These are phyloP conservation scores for Brienomyrus brachyistius DNA, from an alignment of 2,113 vertebrate genomes.

Conservation along the genomic window DNA sequence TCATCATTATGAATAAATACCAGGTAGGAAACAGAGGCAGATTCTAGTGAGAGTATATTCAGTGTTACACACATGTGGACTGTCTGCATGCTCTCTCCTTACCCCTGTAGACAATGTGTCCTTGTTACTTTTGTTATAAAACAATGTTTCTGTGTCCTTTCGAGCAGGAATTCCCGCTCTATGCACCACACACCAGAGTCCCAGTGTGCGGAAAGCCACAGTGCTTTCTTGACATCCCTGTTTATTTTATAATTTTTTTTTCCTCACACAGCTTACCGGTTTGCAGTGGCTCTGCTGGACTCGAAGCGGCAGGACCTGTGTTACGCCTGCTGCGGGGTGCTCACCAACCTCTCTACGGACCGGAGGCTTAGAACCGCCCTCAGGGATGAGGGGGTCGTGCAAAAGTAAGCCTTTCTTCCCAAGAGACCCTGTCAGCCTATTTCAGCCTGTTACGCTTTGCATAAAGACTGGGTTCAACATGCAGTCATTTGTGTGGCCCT, in stretches of 20 bases:
- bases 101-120: not conserved
- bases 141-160: not conserved
- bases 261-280: conserved; percentile 72
- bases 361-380: conserved; percentile 56
- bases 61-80: not conserved
- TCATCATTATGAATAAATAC: not conserved
- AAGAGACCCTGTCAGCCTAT: not conserved
- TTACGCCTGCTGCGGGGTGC: conserved; percentile 86
- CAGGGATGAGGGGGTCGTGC: conserved; percentile 63
- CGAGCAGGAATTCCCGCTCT: conserved; percentile 10
- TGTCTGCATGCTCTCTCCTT: not conserved
- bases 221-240: not conserved
- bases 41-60: not conserved
- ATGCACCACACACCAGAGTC: not conserved
- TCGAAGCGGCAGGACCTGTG: conserved; percentile 81
- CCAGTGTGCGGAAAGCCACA: not conserved
- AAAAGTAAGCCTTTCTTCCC: conserved; percentile 67
- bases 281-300: conserved; percentile 77
- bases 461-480: not conserved
- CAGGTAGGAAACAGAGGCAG: not conserved
- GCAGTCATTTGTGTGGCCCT: not conserved
- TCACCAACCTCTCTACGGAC: conserved; percentile 80
- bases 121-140: not conserved
- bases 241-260: not conserved
- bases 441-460: not conserved